Base-by-base conservation (phyloP, 2,888 invertebrate species). In the Ichneumon xanthorius region DNA sequence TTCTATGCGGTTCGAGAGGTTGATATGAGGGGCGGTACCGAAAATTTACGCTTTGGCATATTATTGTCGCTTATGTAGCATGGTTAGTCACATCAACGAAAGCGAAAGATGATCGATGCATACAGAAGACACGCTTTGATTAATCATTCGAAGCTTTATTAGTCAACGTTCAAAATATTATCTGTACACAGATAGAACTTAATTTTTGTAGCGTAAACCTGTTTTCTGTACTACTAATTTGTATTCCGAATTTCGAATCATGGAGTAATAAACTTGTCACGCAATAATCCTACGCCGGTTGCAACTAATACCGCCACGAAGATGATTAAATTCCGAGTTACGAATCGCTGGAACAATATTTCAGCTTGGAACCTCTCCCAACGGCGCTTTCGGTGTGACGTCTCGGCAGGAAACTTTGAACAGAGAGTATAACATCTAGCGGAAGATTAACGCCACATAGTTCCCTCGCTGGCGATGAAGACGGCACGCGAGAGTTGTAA, bases 1-100 rank as follows among this genome's bases (percentile, higher is more conserved):
- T 77, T 77, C 33, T 71, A 22, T 76, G 7, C 37, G 61, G 16
- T 40, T 14, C 9, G 30, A 80, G 71, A 48, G 22, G n/a, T 30
- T 68, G 77, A 78, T 48, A 48, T 30, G 82, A 63, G 53, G n/a
- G 61, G 67, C 65, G 6, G 67, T 30, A 80, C 77, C 80, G 70
- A 83, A 86, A 86, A 86, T 80, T 70, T 67, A 73, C 76, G 80
- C 82, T 77, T 80, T 63, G 73, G 33, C 68, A 65, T 82, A 86
- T 72, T 80, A 82, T 83, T 73, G 80, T 83, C 77, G 73, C 73
- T 73, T 26, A 72, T 63, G 53, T 73, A 68, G 55, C 63, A 14
- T 53, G 67, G 33, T 77, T 86, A 80, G 83, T 86, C 82, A 77
- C 61, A 80, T 83, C 83, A 83, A 53, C n/a, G n/a, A 40, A 58